These are phyloP conservation scores for Drosophila mimetica DNA, from an alignment of 2,888 invertebrate species.

Conservation along the genomic window DNA sequence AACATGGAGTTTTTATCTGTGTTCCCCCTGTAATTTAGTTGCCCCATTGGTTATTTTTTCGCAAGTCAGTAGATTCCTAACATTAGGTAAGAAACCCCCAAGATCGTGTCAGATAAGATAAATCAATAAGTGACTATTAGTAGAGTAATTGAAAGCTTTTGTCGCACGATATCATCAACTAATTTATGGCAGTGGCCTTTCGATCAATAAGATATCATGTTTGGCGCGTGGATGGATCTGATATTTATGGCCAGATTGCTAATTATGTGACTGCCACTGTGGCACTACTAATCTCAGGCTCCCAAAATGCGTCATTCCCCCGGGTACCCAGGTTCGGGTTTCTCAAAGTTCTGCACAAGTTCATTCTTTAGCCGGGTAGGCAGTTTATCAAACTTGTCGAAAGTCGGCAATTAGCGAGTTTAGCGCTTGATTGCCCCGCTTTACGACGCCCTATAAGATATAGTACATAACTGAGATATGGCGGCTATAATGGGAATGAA, in stretches of 20 bases:
- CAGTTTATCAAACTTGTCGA: conserved; percentile 30
- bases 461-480: conserved; percentile 27
- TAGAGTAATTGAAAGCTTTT: conserved; percentile 10
- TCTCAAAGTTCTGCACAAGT: background rate
- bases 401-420: conserved; percentile 24
- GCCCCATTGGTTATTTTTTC: background rate
- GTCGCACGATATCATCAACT: conserved; percentile 2
- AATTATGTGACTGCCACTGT: conserved; percentile 5
- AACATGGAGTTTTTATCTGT: background rate
- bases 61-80: conserved; percentile 5
- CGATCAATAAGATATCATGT: background rate
- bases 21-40: background rate
- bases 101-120: conserved; percentile 30
- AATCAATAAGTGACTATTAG: conserved; percentile 15
- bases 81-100: background rate
- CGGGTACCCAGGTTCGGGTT: background rate
- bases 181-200: background rate
- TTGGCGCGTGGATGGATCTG: background rate
- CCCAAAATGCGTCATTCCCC: conserved; percentile 10
- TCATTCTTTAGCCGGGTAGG: background rate
- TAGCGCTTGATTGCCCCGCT: conserved; percentile 18
- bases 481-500: background rate
- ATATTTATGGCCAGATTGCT: background rate
- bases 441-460: conserved; percentile 23
- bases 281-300: background rate